Percentiles rank a stretch among this genome's conserved stretches.
phyloP scores from a whole-genome alignment of 2,797 vertebrate species.

The Rhinoraja longicauda region DNA sequence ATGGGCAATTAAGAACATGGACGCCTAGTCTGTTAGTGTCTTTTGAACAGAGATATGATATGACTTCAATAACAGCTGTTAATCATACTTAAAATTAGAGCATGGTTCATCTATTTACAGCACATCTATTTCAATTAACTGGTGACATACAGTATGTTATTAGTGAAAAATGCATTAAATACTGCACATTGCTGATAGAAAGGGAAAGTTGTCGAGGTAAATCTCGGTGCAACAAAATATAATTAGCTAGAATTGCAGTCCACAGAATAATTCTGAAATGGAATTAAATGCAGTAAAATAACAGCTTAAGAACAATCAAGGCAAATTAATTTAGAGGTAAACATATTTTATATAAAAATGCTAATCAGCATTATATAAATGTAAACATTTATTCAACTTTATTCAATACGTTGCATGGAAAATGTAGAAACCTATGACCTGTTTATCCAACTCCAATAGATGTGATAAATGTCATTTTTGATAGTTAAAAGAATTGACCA shows the following conservation, averaged over 20 bases:
- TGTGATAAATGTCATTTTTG: neutral
- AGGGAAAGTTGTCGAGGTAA: neutral
- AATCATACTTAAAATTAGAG: constrained; percentile 11
- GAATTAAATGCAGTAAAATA: neutral
- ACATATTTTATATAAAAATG: neutral
- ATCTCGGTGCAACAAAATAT: neutral
- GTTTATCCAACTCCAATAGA: neutral
- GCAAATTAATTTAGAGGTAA: neutral
- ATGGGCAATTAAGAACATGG: neutral
- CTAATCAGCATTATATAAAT: neutral
- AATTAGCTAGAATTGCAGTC: neutral
- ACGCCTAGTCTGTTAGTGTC: neutral
- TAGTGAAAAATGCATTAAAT: neutral
- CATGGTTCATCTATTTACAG: neutral
- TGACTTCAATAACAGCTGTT: constrained; percentile 17
- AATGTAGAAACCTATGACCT: neutral
- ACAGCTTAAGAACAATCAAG: neutral
- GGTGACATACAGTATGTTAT: neutral
- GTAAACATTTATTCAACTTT: neutral
- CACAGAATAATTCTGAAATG: neutral
- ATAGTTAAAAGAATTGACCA: neutral
- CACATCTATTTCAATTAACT: constrained; percentile 7
- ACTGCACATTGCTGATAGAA: neutral
- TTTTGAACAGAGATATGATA: constrained; percentile 26
- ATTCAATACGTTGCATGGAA: neutral